phyloP scores from a whole-genome alignment of 2,888 invertebrate species.

The Bimastos eiseni region DNA sequence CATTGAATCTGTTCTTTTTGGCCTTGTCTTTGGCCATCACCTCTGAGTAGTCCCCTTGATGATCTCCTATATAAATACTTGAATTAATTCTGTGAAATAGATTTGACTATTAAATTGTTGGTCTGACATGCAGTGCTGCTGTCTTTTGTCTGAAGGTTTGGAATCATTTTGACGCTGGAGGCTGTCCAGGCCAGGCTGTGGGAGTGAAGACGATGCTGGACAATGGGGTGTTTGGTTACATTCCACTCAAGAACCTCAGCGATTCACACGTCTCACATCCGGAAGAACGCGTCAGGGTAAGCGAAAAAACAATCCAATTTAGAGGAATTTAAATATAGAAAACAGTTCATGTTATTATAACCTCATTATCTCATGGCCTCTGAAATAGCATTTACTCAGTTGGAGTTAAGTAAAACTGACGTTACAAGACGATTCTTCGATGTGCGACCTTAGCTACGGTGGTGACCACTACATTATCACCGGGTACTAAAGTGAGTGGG shows the following conservation, averaged over 20 bases:
- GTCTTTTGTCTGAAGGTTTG: conserved; percentile 72
- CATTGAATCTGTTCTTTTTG: too few species aligned
- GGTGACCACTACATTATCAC: too few species aligned
- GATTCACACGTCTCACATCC: conserved; percentile 91
- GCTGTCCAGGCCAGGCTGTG: conserved; percentile 90
- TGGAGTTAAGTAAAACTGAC: too few species aligned
- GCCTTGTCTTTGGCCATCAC: too few species aligned
- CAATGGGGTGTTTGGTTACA: conserved; percentile 85
- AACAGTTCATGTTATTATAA: neutral
- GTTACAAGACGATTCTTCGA: too few species aligned
- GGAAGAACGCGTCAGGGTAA: conserved; percentile 81
- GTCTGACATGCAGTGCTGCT: neutral
- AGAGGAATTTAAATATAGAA: neutral
- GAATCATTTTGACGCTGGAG: conserved; percentile 94
- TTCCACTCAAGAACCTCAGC: conserved; percentile 88
- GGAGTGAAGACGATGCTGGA: conserved; percentile 87
- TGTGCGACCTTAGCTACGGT: too few species aligned
- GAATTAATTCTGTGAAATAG: too few species aligned
- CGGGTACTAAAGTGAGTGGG: too few species aligned
- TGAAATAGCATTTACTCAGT: too few species aligned
- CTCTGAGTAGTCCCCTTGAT: too few species aligned
- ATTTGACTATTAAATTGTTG: too few species aligned
- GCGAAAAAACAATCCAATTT: neutral
- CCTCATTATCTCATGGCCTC: neutral
- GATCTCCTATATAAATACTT: too few species aligned